A percentile compares a stretch with the other conserved stretches of the same genome.
phyloP scores from a whole-genome alignment of 92 coral and sea anemone species.

The Palythoa heliodiscus region DNA sequence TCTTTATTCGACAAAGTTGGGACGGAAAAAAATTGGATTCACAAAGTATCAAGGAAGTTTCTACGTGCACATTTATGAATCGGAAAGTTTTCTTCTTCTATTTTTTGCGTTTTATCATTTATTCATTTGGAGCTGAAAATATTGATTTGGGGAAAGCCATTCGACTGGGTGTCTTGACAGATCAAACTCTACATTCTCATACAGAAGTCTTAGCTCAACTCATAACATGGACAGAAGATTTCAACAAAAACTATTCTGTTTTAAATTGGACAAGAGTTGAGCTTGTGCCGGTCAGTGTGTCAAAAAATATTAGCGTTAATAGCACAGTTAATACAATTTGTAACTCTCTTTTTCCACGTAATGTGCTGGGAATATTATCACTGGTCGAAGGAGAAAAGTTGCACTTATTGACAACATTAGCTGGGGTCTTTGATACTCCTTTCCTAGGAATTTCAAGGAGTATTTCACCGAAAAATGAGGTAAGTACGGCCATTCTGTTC shows the following conservation, averaged over 20 bases:
- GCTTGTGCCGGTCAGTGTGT: neutral
- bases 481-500: neutral
- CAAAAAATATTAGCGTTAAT: conserved; percentile 1
- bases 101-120: neutral
- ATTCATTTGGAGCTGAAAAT: neutral
- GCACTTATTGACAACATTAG: conserved; percentile 20
- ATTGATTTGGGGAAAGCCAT: neutral
- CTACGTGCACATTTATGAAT: conserved; percentile 7
- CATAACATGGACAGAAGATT: neutral
- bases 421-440: conserved; percentile 18
- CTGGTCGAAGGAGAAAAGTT: conserved; percentile 2
- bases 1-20: too few relatives aligned
- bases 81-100: neutral
- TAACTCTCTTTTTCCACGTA: conserved; percentile 8
- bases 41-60: neutral
- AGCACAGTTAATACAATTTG: neutral
- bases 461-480: conserved; percentile 13
- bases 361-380: conserved; percentile 27
- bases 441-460: conserved; percentile 25
- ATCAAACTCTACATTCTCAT: neutral
- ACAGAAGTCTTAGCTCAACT: neutral
- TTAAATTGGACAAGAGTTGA: conserved; percentile 22
- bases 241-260: conserved; percentile 25
- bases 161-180: conserved; percentile 13
- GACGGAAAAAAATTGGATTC: neutral